Evolutionary conservation across 2,888 invertebrate genomes (phyloP), one percentile per base, ranked within the genome.

Genomic region (Epinotia brunnichana): DNA sequence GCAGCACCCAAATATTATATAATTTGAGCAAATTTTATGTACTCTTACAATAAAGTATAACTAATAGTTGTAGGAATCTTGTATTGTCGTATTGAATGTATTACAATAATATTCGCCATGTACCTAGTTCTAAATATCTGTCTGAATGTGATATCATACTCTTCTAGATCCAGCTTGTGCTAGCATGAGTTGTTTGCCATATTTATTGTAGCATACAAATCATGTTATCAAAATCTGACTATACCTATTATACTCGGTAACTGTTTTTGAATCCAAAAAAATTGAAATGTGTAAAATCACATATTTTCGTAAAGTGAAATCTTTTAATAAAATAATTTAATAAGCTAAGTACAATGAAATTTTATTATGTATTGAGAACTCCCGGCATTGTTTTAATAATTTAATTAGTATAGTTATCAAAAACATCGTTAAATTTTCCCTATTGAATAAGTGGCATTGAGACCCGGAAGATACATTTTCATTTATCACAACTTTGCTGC

Each of bases 401-500:
- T 71, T 71, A 71, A 61, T 71, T 29, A 53, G 13, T 35, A 53
- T 15, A 64, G 19, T 64, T 56, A 53, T 56, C 10, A 54, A 39
- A 24, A 66, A 66, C 19, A 24, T 24, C 15, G 39, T 53, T 54
- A 54, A 66, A 66, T 39, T 39, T 66, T 56, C 41, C 54, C 66
- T 66, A 51, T 13, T 59, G 44, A 15, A 68, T 54, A 59, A 59
- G 59, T 48, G 15, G 15, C 19, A 66, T 54, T 35, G 21, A 24
- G 66, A 66, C 54, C 66, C 21, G 21, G 21, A 56, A 54, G 53
- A 66, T 41, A 53, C 48, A 41, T 41, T 54, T 66, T 56, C 19
- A 24, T 66, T 83, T 90, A 89, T 90, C 90, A 90, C 90, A 90
- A 90, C 87, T 68, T 35, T 41, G 41, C 54, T 39, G 54, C 41